Percentiles rank a stretch among this genome's conserved stretches.
phyloP scores from a whole-genome alignment of 2,888 invertebrate genomes.

The Notocelia uddmanniana region DNA sequence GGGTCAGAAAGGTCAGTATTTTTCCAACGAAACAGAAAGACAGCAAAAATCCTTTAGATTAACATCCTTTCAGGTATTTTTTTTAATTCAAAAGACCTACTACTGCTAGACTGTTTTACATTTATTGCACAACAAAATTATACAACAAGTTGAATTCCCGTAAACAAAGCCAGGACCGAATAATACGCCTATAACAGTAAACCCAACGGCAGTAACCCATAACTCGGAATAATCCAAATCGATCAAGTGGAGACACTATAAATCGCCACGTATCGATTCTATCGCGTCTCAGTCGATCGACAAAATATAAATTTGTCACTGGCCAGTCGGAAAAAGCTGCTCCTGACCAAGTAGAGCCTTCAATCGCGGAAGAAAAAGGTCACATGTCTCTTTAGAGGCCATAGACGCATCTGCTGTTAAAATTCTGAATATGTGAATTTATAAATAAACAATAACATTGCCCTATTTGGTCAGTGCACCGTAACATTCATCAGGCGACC shows the following conservation, averaged over 20 bases:
- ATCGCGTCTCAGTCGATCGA: conserved; percentile 78
- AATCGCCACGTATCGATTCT: conserved; percentile 81
- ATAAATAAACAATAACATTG: conserved; percentile 83
- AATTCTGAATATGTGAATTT: conserved; percentile 60
- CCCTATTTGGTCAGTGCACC: conserved; percentile 73
- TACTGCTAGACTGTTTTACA: conserved; percentile 11
- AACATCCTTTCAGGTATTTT: too few relatives aligned
- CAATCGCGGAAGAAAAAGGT: background rate
- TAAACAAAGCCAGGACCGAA: conserved; percentile 56
- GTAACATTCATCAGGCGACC: conserved; percentile 75
- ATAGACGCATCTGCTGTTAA: background rate
- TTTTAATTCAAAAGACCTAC: background rate
- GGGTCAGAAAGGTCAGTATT: background rate
- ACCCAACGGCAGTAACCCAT: conserved; percentile 59
- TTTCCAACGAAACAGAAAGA: background rate
- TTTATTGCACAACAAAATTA: conserved; percentile 16
- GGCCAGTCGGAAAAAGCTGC: conserved; percentile 74
- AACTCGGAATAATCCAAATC: conserved; percentile 78
- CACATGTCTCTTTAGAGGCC: background rate
- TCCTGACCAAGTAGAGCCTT: conserved; percentile 56
- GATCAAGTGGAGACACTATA: conserved; percentile 79
- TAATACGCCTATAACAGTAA: conserved; percentile 65
- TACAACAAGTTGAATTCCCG: conserved; percentile 31
- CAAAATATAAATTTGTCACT: conserved; percentile 85
- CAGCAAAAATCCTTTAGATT: background rate